Base-by-base conservation (phyloP, 2,888 invertebrate species). In the Alloplasta piceator region DNA sequence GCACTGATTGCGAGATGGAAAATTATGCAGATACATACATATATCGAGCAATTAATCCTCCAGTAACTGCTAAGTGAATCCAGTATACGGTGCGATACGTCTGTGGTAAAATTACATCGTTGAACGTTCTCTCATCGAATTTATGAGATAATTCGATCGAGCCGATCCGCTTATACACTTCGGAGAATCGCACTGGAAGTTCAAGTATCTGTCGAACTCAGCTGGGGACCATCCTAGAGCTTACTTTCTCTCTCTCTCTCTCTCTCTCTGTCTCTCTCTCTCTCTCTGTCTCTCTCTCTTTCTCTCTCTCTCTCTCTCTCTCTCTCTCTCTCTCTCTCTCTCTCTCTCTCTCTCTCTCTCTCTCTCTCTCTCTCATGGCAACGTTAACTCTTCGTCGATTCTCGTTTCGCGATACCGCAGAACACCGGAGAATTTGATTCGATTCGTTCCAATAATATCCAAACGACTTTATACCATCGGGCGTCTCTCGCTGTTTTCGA, bases 71-170 rank as follows among this genome's bases (percentile, higher is more conserved):
- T 75, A 67, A 82, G 78, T 71, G 74, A 82, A 78, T 78, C 81
- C 56, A 71, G 74, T 78, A n/a, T n/a, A 55, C 56, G 16, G 52
- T 61, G 3, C 64, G 64, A 64, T 60, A n/a, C 66, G 26, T 75
- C 74, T 55, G 66, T 48, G 74, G 78, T 82, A 78, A 72, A 82
- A 82, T 83, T 82, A 83, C 82, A 82, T 82, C 74, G 74, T 81
- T 83, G 73, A 76, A 71, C 76, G 60, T 79, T 79, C 82, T 26
- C 26, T 74, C 81, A 60, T 75, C 79, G 82, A 83, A 82, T 83
- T 26, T 77, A 82, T 78, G 68, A 80, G 83, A 83, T 83, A 84
- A 84, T 82, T 83, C 70, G 79, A 84, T 84, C 74, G 70, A 64
- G 60, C 61, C 70, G 60, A 50, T 60, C 55, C 78, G 82, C 78